A percentile compares a stretch with the other conserved stretches of the same genome.
These are phyloP conservation scores for Meandrina meandrites DNA, from an alignment of 92 coral and sea anemone genomes.

Conservation along the genomic window DNA sequence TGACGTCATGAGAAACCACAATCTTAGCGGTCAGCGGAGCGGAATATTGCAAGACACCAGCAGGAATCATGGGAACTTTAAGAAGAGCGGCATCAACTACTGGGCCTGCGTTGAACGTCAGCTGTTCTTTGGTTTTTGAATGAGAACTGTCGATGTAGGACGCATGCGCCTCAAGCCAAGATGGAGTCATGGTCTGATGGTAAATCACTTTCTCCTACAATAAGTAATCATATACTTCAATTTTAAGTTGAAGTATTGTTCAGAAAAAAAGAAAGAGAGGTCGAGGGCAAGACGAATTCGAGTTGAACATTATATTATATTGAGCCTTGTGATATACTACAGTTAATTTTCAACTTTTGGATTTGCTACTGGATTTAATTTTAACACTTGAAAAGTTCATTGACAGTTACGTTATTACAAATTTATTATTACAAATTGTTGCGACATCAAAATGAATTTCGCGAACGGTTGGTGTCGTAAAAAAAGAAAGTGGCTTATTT, in stretches of 20 bases:
- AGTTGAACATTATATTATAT: too few species aligned
- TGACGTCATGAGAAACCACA: neutral
- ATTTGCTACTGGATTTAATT: too few species aligned
- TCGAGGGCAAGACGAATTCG: neutral
- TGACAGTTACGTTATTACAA: too few species aligned
- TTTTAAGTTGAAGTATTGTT: too few species aligned
- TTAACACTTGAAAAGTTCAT: too few species aligned
- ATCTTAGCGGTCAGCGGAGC: conserved; percentile 47
- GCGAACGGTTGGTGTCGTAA: too few species aligned
- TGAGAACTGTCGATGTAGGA: conserved; percentile 29
- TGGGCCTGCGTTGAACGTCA: conserved; percentile 47
- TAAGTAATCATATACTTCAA: too few species aligned
- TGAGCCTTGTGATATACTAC: too few species aligned
- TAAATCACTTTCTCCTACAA: neutral
- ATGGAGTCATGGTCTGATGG: conserved; percentile 5
- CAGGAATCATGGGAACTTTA: conserved; percentile 19
- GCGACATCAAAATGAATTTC: too few species aligned
- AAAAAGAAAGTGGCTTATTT: too few species aligned
- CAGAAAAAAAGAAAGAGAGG: neutral
- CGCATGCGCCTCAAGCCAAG: neutral
- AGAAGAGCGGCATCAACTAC: conserved; percentile 15
- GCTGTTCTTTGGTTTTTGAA: conserved; percentile 8
- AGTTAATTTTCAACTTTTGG: too few species aligned
- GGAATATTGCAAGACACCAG: neutral
- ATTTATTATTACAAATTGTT: too few species aligned